Evolutionary conservation across 2,113 vertebrate genomes (phyloP), one percentile per base, ranked within the genome.

Genomic region (Cyprinodon tularosa): DNA sequence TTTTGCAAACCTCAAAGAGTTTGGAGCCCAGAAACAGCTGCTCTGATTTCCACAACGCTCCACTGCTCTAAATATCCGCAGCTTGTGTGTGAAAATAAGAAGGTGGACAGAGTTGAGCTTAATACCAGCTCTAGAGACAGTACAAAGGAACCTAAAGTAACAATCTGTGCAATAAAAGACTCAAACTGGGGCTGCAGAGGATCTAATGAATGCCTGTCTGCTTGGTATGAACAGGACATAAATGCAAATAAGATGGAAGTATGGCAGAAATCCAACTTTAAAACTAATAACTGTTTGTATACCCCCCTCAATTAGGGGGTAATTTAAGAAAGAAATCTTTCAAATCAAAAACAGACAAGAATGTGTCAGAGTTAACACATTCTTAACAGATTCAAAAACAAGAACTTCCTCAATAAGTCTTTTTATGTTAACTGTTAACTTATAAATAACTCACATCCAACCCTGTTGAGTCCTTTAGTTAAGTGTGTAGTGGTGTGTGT

Each of bases 171-270:
- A 70, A 78, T 53, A 14, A 45, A 44, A 37, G 45, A n/a, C 17
- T 47, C 44, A 9, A 12, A 38, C n/a, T 20, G 9, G 1, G 29
- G 29, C 39, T 62, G 50, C 60, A 44, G 57, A 59, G 73, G 15
- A 59, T 65, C 1, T 75, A 85, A 87, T 70, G 12, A 39, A 68
- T 61, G 82, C 83, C 74, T 80, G 82, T 80, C 67, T 62, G 3
- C 42, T n/a, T 40, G 74, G 72, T 69, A 37, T 45, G 40, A 42
- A 20, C 37, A 0, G 60, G 11, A 13, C 14, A 1, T 63, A 64
- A 37, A 77, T 80, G 70, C 74, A 71, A 77, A 84, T 68, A 10
- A 11, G 14, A 17, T 61, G 2, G 2, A 11, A 39, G 29, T 42
- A 76, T 62, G 10, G 3, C 1, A 37, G 48, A 1, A 50, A 68